Base-by-base conservation (phyloP, 2,113 vertebrate genomes). In the Brienomyrus brachyistius region DNA sequence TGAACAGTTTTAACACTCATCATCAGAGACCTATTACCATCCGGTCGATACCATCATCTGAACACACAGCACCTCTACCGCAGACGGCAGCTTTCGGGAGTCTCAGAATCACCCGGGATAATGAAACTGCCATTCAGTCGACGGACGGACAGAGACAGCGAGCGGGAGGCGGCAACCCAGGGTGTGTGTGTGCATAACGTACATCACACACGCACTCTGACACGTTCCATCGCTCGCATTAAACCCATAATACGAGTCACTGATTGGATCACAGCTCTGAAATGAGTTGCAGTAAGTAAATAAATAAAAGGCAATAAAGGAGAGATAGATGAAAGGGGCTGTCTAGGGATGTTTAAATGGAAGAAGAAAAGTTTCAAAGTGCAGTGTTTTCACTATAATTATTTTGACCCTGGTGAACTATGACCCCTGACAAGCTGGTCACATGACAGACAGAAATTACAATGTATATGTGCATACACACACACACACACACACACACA, bases 21-120 rank as follows among this genome's bases (percentile, higher is more conserved):
- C 95, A 95, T 95, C 93, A 94, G 94, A 94, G 92, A 90, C 90
- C 93, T 94, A 95, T 95, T 96, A 95, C 93, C 94, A 93, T 94
- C 95, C 93, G 91, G 92, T 94, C 92, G 91, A 91, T 93, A 92
- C 92, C 93, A 92, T 93, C 88, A 94, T 92, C 92, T 92, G 90
- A 94, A 93, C 92, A 90, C 91, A 92, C 91, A 91, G 93, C 94
- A 92, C 93, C 92, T 94, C 91, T 90, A 92, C 90, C 89, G 19
- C 54, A 92, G 89, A 88, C 80, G 51, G 2, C 91, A 88, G 92
- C 88, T 82, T 83, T 83, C 27, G 52, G 74, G 48, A 59, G 88
- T 45, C 80, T 11, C n/a, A 45, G 74, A 21, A 50, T 85, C 70
- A 77, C n/a, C 85, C 35, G 31, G 51, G 51, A 87, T 87, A 87